phyloP scores from a whole-genome alignment of 2,113 vertebrate genomes.

The Rhegmatorhina hoffmannsi region DNA sequence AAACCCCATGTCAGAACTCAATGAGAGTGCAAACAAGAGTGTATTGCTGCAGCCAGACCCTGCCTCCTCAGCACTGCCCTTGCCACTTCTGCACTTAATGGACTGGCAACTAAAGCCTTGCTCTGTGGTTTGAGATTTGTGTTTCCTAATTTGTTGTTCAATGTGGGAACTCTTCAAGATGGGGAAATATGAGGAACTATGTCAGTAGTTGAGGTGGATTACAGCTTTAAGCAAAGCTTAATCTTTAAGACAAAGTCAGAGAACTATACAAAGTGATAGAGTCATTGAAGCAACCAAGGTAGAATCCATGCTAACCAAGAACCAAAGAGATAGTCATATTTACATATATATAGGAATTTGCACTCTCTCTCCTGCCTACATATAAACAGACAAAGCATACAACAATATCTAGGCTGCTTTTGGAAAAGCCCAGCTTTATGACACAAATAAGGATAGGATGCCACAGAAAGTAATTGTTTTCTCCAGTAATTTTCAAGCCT shows the following conservation, averaged over 20 bases:
- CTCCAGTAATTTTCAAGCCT: background rate
- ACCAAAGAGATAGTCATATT: background rate
- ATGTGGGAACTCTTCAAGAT: background rate
- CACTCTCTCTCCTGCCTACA: background rate
- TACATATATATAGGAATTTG: background rate
- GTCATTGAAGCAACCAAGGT: background rate
- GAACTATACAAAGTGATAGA: background rate
- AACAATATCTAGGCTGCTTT: background rate
- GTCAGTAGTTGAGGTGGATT: background rate
- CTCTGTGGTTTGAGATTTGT: rapidly evolving
- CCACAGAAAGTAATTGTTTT: background rate
- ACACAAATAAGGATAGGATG: background rate
- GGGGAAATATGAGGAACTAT: background rate
- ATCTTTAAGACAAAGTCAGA: background rate
- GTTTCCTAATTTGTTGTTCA: background rate
- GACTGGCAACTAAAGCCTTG: background rate
- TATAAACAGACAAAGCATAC: background rate
- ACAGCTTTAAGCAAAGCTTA: background rate
- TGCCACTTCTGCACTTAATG: background rate
- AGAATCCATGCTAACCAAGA: background rate
- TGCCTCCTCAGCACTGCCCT: background rate
- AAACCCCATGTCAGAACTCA: background rate
- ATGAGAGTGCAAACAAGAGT: background rate
- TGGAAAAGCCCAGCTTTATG: background rate
- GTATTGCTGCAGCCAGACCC: background rate